These are phyloP conservation scores for Callyntrura guangdongensis DNA, from an alignment of 2,888 invertebrate genomes.

Conservation along the genomic window DNA sequence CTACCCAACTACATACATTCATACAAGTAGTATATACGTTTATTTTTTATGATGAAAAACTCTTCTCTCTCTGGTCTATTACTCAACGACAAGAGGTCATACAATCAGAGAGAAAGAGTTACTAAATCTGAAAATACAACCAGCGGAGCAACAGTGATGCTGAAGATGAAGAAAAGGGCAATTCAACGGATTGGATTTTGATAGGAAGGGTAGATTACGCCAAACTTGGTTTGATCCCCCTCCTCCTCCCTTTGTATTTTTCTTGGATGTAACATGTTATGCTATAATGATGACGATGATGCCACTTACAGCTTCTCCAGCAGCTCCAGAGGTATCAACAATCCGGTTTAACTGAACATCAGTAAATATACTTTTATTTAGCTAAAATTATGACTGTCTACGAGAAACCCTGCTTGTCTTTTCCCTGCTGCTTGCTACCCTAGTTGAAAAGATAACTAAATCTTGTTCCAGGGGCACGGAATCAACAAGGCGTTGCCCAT, in stretches of 20 bases:
- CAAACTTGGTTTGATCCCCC: conserved; percentile 70
- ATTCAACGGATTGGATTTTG: conserved; percentile 67
- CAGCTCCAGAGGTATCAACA: conserved; percentile 55
- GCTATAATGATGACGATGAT: conserved; percentile 40
- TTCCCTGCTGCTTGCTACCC: neutral
- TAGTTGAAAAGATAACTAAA: conserved; percentile 20
- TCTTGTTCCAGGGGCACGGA: conserved; percentile 13
- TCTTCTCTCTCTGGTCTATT: conserved; percentile 15
- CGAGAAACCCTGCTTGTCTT: neutral
- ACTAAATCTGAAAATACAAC: conserved; percentile 42
- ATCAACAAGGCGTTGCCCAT: conserved; percentile 65
- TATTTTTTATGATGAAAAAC: conserved; percentile 50
- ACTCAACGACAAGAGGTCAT: conserved; percentile 38
- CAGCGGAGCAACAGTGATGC: conserved; percentile 54
- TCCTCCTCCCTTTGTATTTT: conserved; percentile 51
- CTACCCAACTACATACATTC: neutral
- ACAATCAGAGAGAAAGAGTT: neutral
- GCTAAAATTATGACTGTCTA: neutral
- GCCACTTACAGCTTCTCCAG: conserved; percentile 51
- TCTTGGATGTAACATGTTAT: conserved; percentile 29
- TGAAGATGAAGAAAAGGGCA: conserved; percentile 68
- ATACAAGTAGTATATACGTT: too few relatives aligned
- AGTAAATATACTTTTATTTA: neutral
- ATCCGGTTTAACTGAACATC: conserved; percentile 37
- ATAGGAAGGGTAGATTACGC: conserved; percentile 73